Percentiles rank a stretch among this genome's conserved stretches.
Evolutionary conservation across 2,888 invertebrate species (phyloP).

Genomic region (Leistus spinibarbis): DNA sequence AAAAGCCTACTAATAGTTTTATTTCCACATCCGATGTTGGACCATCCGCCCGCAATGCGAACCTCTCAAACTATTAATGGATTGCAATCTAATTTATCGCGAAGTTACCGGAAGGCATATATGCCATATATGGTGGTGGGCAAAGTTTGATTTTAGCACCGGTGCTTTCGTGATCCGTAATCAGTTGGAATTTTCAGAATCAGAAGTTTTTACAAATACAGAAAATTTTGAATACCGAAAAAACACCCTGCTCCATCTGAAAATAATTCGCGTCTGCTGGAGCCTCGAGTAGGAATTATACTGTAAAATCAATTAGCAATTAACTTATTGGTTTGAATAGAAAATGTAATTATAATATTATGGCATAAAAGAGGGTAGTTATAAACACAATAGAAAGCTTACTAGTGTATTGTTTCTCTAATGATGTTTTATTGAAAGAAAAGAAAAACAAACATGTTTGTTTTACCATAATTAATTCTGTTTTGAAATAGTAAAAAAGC

Average conservation of each 20-base stretch:
- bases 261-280: too few species aligned
- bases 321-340: not conserved
- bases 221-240: too few species aligned
- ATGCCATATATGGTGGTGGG: not conserved
- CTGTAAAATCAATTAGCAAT: not conserved
- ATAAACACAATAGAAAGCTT: not conserved
- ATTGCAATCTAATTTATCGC: slow-evolving; percentile 32
- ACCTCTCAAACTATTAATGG: slow-evolving; percentile 39
- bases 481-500: too few species aligned
- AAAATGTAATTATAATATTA: not conserved
- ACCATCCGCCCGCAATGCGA: slow-evolving; percentile 33
- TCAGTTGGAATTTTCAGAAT: not conserved
- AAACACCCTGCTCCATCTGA: too few species aligned
- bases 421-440: not conserved
- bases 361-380: not conserved
- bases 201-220: too few species aligned
- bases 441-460: not conserved
- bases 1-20: slow-evolving; percentile 39
- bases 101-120: not conserved
- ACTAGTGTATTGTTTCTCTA: not conserved
- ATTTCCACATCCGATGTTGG: slow-evolving; percentile 16
- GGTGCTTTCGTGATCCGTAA: slow-evolving; percentile 12
- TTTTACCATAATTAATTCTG: not conserved
- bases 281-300: not conserved
- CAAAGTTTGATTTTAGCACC: slow-evolving; percentile 34